A percentile compares a stretch with the other conserved stretches of the same genome.
Evolutionary conservation across 2,888 invertebrate genomes (phyloP).

Genomic region (Sussaba pulchella): DNA sequence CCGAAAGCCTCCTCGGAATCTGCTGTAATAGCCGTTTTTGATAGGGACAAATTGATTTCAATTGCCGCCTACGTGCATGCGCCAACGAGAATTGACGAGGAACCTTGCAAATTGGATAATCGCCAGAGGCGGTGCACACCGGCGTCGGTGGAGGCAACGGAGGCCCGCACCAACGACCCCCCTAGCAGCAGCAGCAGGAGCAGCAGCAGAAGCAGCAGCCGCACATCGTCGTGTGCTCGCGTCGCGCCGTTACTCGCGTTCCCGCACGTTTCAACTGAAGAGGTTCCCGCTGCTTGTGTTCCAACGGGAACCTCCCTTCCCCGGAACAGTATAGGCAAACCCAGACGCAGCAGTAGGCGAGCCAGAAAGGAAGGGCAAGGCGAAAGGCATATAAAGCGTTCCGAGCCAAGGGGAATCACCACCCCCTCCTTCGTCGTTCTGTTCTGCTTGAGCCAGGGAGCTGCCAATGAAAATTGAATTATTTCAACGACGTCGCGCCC

Average conservation of each 20-base stretch:
- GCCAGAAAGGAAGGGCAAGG: slow-evolving; percentile 41
- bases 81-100: slow-evolving; percentile 79
- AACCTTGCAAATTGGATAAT: slow-evolving; percentile 80
- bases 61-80: slow-evolving; percentile 75
- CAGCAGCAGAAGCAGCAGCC: background rate
- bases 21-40: slow-evolving; percentile 68
- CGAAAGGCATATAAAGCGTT: slow-evolving; percentile 41
- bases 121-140: slow-evolving; percentile 70
- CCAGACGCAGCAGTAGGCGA: slow-evolving; percentile 44
- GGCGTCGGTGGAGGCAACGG: slow-evolving; percentile 11
- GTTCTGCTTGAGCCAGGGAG: slow-evolving; percentile 47
- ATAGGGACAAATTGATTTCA: slow-evolving; percentile 77
- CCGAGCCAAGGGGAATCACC: slow-evolving; percentile 36
- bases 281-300: slow-evolving; percentile 35
- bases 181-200: background rate
- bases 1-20: slow-evolving; percentile 69
- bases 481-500: slow-evolving; percentile 60
- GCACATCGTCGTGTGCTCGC: too few relatives aligned
- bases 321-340: slow-evolving; percentile 42
- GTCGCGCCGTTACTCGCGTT: background rate
- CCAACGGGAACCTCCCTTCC: slow-evolving; percentile 46
- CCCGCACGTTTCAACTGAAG: background rate
- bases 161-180: background rate
- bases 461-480: slow-evolving; percentile 68
- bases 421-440: slow-evolving; percentile 44